Evolutionary conservation across 2,113 vertebrate genomes (phyloP).

Genomic region (Orycteropus afer): DNA sequence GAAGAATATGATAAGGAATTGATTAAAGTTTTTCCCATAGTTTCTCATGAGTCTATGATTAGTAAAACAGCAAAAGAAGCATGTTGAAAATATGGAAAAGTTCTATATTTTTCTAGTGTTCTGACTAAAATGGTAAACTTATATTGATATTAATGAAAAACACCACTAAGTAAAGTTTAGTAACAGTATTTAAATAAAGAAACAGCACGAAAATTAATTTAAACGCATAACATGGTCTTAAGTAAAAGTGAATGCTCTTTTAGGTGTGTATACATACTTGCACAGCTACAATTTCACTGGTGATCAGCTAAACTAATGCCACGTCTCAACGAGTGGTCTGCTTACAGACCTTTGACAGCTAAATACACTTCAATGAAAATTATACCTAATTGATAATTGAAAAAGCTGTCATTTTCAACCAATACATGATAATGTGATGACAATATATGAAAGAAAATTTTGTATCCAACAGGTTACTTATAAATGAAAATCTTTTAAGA

Average conservation of each 20-base stretch:
- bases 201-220: not conserved
- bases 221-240: not conserved
- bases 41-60: not conserved
- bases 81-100: not conserved
- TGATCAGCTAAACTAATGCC: not conserved
- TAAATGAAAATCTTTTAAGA: conserved; percentile 48
- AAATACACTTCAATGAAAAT: not conserved
- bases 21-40: conserved; percentile 5
- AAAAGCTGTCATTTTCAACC: conserved; percentile 24
- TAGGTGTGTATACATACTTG: not conserved
- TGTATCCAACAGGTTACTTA: not conserved
- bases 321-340: not conserved
- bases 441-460: conserved; percentile 8
- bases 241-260: not conserved
- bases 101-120: not conserved
- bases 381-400: not conserved
- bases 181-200: not conserved
- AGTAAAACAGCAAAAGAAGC: not conserved
- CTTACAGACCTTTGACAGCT: not conserved
- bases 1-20: not conserved
- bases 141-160: conserved; percentile 2
- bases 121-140: not conserved
- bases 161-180: not conserved
- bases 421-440: not conserved
- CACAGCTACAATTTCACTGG: not conserved